phyloP scores from a whole-genome alignment of 1,140 invertebrate species.

The Anastrepha ludens region DNA sequence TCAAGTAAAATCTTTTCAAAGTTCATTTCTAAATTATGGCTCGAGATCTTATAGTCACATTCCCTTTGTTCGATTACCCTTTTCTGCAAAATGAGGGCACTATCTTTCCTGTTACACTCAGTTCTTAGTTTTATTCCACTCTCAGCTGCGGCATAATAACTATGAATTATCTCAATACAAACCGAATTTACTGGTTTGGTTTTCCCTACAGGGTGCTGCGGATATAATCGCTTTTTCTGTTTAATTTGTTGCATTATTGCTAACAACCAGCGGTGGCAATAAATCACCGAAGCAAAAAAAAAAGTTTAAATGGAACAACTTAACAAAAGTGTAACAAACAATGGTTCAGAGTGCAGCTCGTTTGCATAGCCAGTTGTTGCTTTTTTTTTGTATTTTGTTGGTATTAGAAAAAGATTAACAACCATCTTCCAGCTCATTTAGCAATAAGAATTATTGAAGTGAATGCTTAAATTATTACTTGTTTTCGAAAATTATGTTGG shows the following conservation, averaged over 20 bases:
- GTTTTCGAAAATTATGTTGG: conserved; percentile 6
- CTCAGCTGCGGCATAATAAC: background rate
- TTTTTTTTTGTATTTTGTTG: background rate
- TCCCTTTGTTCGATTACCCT: too few species aligned
- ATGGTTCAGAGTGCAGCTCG: background rate
- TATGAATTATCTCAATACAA: background rate
- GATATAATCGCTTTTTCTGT: background rate
- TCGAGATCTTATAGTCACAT: too few species aligned
- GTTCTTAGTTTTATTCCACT: too few species aligned
- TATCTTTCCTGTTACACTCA: too few species aligned
- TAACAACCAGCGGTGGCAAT: conserved; percentile 34
- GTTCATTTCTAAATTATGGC: too few species aligned
- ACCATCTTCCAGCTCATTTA: conserved; percentile 47
- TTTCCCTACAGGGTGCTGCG: background rate
- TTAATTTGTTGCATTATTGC: conserved; percentile 53
- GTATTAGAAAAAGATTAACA: conserved; percentile 44
- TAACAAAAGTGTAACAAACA: conserved; percentile 27
- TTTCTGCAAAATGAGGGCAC: too few species aligned
- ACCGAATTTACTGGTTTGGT: too few species aligned
- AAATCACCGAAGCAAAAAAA: conserved; percentile 41
- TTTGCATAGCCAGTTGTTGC: background rate
- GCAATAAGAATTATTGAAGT: conserved; percentile 49
- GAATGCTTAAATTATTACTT: conserved; percentile 34
- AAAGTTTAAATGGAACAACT: background rate
- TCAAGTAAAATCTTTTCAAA: too few species aligned